phyloP scores from a whole-genome alignment of 37 sponge, comb jelly and placozoan genomes.

The Chondrilla cf. caribensis region DNA sequence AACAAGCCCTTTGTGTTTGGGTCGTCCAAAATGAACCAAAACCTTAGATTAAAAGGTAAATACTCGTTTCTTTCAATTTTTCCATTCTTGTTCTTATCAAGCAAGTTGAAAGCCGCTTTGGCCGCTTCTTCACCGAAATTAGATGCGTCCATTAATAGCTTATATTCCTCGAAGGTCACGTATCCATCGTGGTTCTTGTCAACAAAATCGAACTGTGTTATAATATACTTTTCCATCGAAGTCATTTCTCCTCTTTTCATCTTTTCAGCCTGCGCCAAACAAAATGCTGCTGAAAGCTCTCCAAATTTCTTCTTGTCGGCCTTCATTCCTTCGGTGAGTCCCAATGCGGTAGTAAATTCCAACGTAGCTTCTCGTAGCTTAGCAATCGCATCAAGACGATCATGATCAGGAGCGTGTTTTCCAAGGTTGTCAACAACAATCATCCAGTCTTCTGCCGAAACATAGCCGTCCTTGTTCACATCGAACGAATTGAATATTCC shows the following conservation, averaged over 20 bases:
- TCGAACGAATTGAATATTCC: not conserved
- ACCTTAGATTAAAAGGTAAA: not conserved
- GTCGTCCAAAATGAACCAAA: not conserved
- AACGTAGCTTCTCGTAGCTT: not conserved
- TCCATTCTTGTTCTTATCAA: not conserved
- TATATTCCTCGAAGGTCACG: conserved; percentile 1
- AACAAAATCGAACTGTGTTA: not conserved
- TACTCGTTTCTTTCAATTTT: conserved; percentile 5
- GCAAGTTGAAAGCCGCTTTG: not conserved
- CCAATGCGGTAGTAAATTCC: not conserved
- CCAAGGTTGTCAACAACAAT: not conserved
- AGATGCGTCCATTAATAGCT: not conserved
- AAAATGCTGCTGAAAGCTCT: not conserved
- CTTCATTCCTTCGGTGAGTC: not conserved
- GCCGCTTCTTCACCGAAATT: not conserved
- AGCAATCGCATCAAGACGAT: not conserved
- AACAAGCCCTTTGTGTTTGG: no score
- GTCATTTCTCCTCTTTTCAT: not conserved
- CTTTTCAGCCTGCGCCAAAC: not conserved
- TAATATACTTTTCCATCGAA: not conserved
- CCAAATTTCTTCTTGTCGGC: not conserved
- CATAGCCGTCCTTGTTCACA: not conserved
- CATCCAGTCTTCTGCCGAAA: not conserved
- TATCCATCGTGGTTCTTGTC: conserved; percentile 5
- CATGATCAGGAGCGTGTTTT: not conserved